phyloP scores from a whole-genome alignment of 2,797 vertebrate species.

The Coccyzus lansbergi region DNA sequence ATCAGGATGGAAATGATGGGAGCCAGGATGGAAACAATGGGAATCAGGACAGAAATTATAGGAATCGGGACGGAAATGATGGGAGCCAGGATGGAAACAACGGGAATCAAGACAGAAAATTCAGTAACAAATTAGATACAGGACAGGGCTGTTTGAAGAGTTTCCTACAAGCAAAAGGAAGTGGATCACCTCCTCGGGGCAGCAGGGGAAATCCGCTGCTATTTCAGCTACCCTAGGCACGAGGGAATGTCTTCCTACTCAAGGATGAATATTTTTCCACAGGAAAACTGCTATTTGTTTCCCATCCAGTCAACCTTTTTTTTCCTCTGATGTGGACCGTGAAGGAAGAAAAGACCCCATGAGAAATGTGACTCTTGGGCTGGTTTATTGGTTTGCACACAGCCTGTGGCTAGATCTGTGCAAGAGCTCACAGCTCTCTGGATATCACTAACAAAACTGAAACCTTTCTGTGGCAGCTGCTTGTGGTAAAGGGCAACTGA shows the following conservation, averaged over 20 bases:
- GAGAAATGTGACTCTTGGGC: fast-evolving
- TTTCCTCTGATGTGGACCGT: fast-evolving
- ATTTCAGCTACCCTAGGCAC: neutral
- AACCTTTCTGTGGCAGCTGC: neutral
- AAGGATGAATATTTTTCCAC: neutral
- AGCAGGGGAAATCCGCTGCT: neutral
- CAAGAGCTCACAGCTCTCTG: neutral
- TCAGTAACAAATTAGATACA: neutral
- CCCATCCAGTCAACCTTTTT: neutral
- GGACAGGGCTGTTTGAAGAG: neutral
- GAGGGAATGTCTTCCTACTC: neutral
- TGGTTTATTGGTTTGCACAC: neutral
- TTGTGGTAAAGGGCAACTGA: neutral
- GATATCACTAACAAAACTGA: neutral
- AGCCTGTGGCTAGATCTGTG: neutral
- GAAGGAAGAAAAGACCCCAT: neutral
- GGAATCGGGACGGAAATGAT: neutral
- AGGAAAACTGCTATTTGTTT: neutral
- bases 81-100: neutral
- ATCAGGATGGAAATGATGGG: neutral
- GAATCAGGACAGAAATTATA: neutral
- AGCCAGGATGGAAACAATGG: neutral
- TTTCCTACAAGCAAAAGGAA: neutral
- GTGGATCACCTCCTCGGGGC: neutral
- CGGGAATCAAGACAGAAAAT: neutral